A percentile compares a stretch with the other conserved stretches of the same genome.
Conservation (phyloP, 1,140 invertebrate species). For the Platyscapa corneri region DNA sequence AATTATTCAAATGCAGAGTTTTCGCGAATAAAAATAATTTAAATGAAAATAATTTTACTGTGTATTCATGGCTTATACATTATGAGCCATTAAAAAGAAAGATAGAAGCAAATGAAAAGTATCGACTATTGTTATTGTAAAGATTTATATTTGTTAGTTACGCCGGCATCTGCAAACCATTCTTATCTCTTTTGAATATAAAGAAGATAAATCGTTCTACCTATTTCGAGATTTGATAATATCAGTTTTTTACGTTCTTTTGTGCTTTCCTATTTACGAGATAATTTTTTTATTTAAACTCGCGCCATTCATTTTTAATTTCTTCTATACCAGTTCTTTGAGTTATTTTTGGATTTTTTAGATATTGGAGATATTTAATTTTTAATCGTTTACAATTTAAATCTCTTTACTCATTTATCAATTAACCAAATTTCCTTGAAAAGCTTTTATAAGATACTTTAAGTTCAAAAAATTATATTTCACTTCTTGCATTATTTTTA, state of each 20-base stretch:
- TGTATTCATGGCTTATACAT: background rate
- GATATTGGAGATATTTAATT: background rate
- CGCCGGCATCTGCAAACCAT: background rate
- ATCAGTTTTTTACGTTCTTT: background rate
- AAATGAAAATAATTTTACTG: background rate
- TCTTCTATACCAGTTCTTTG: background rate
- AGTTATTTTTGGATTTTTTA: background rate
- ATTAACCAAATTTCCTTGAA: background rate
- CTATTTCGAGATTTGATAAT: background rate
- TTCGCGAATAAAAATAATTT: conserved; percentile 13
- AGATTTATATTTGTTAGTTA: conserved; percentile 5
- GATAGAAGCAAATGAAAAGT: background rate
- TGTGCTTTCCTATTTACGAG: background rate
- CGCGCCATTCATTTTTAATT: background rate
- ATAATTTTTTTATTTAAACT: background rate
- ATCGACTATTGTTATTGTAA: background rate
- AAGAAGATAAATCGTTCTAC: background rate
- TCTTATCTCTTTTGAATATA: background rate
- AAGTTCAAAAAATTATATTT: background rate
- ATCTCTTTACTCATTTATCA: background rate
- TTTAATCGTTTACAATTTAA: background rate
- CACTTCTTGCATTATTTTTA: background rate
- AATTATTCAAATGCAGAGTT: background rate
- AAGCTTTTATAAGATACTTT: background rate
- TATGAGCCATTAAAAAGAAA: background rate